Evolutionary conservation across 1,140 invertebrate genomes (phyloP), one percentile per base, ranked within the genome.

Genomic region (Apocrypta bakeri): DNA sequence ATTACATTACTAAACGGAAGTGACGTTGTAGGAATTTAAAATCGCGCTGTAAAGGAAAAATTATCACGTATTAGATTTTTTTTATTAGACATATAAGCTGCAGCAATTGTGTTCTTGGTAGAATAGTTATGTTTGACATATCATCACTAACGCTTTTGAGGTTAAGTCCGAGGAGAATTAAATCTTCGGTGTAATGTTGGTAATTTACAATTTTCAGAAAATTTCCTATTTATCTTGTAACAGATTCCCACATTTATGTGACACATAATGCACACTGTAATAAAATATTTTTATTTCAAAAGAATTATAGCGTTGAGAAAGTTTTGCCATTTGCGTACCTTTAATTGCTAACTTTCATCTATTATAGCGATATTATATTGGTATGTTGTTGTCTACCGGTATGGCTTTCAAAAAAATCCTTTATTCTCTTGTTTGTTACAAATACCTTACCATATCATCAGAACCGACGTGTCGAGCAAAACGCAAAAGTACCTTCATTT

Each of bases 1-100:
- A 79, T 79, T 79, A 31, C 64, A 79, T 79, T 69, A 79, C 37
- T n/a, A 3, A 37, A 12, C 25, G 25, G 64, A 64, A 9, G 12
- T 21, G 71, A 48, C 21, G 17, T 17, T 17, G n/a, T 25, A 33
- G 33, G 12, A 14, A 25, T 37, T 68, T 73, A 31, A 48, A 29
- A 63, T 66, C 21, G 29, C 17, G 25, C 37, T 14, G 3, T 56
- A 7, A 56, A 2, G 33, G 48, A 4, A 21, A 56, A 3, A 56
- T 56, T 21, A 4, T n/a, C 48, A 7, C 17, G 21, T 1, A 7
- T 56, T 56, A 42, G 6, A 56, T 17, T 21, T n/a, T n/a, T n/a
- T 56, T 48, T n/a, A n/a, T 17, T 48, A 48, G 48, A 3, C n/a
- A n/a, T 56, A 21, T 3, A n/a, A 56, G 17, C 6, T 12, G 12